Evolutionary conservation across 2,888 invertebrate species (phyloP), one percentile per base, ranked within the genome.

Genomic region (Eupithecia vulgata): DNA sequence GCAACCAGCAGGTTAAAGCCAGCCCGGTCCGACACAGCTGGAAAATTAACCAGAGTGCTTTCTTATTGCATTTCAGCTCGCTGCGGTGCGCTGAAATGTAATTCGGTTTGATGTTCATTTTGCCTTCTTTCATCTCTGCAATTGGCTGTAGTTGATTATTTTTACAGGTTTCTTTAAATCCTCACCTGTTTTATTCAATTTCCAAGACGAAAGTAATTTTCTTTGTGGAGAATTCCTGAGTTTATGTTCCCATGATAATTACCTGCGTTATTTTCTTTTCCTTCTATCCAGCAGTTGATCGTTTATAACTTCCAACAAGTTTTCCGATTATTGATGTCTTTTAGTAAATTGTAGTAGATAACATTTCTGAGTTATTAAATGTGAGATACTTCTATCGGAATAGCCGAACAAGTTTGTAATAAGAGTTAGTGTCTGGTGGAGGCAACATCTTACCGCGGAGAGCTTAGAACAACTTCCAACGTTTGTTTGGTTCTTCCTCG

Each of bases 1-100:
- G 57, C 57, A 57, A 57, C 61, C 34, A 61, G 82, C 76, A 83
- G 83, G 81, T 81, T 80, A 80, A 79, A 79, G 79, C 78, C 79
- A 76, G 80, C 76, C 78, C 78, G 78, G 82, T 82, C 81, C 82
- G 80, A 81, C 81, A 80, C 81, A 81, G 82, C 83, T 82, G 83
- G 85, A 84, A 88, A 89, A 90, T 91, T 90, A 93, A 83, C 85
- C 83, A 82, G 90, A 90, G 90, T 90, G 91, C 86, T 88, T 90
- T 90, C 88, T 91, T 90, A 91, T 91, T 91, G 87, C 87, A 84
- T 89, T 87, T 88, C 84, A 88, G 87, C 82, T 81, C 82, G 79
- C 82, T 81, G 78, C 77, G 78, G 75, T 78, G 81, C 79, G 83
- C 83, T 86, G 82, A 86, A 87, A 86, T 85, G 83, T 85, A 85